Evolutionary conservation across 2,797 vertebrate species (phyloP).

Genomic region (Natrix natrix): DNA sequence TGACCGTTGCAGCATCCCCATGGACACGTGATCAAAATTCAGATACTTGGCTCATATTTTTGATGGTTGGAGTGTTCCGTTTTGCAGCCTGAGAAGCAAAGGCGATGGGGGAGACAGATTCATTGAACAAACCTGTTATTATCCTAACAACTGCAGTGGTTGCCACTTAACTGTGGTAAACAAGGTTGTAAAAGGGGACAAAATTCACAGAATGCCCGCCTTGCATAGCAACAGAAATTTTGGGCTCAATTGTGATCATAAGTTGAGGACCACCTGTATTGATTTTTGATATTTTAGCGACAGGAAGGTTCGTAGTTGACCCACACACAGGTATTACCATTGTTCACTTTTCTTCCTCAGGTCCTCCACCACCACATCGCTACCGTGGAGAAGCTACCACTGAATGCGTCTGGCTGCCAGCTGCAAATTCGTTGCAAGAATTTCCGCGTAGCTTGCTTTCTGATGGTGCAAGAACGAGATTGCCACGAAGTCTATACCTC

Average conservation of each 20-base stretch:
- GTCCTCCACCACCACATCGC: conserved; percentile 79
- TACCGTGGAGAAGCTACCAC: conserved; percentile 73
- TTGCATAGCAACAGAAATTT: background rate
- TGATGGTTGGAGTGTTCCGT: background rate
- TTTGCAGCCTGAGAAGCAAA: background rate
- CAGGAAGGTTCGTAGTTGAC: background rate
- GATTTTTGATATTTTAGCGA: background rate
- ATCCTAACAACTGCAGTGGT: background rate
- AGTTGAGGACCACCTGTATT: background rate
- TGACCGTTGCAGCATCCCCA: background rate
- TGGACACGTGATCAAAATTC: background rate
- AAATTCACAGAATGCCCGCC: background rate
- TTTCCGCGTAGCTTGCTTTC: conserved; percentile 74
- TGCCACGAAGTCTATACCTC: conserved; percentile 77
- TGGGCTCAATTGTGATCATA: background rate
- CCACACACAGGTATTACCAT: background rate
- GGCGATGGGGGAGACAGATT: background rate
- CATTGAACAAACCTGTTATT: background rate
- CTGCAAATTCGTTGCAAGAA: conserved; percentile 80
- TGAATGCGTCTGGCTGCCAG: conserved; percentile 70
- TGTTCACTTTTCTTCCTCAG: conserved; percentile 56
- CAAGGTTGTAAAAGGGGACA: background rate
- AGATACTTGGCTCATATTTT: background rate
- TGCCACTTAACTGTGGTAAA: background rate
- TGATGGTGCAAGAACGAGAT: conserved; percentile 75